phyloP scores from a whole-genome alignment of 2,888 invertebrate species.

The Eledona agricola region DNA sequence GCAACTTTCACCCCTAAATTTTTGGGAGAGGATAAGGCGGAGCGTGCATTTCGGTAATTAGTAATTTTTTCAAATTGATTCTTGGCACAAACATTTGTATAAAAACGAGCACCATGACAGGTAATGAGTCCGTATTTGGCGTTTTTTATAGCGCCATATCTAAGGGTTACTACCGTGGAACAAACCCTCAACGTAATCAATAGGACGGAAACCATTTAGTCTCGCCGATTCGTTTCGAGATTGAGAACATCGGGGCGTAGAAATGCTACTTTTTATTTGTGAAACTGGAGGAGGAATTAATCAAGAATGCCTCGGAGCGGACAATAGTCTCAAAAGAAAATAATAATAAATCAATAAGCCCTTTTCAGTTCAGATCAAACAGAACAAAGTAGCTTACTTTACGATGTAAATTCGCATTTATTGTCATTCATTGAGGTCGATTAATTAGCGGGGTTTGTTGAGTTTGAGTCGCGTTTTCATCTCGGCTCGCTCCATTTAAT shows the following conservation, averaged over 20 bases:
- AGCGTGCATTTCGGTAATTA: too few relatives aligned
- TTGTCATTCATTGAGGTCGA: conserved; percentile 11
- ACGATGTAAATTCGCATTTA: conserved; percentile 31
- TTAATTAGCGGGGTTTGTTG: conserved; percentile 19
- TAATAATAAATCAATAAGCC: conserved; percentile 51
- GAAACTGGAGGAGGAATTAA: conserved; percentile 44
- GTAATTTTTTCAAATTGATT: too few relatives aligned
- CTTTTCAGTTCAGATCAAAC: conserved; percentile 45
- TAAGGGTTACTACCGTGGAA: conserved; percentile 14
- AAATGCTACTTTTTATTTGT: conserved; percentile 45
- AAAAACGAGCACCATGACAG: too few relatives aligned
- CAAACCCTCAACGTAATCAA: conserved; percentile 40
- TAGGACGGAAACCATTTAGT: conserved; percentile 47
- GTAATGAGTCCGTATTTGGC: conserved; percentile 33
- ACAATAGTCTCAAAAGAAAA: conserved; percentile 49
- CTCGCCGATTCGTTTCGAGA: conserved; percentile 41
- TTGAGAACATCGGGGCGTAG: conserved; percentile 41
- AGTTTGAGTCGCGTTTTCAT: conserved; percentile 3
- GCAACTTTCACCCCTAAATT: too few relatives aligned
- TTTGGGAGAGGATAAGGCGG: too few relatives aligned
- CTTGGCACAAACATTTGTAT: too few relatives aligned
- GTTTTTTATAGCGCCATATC: conserved; percentile 32
- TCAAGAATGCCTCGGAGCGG: conserved; percentile 46
- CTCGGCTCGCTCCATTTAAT: conserved; percentile 36
- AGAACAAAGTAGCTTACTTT: conserved; percentile 43